Percentiles rank a stretch among this genome's conserved stretches.
Conservation (phyloP, 2,113 vertebrate genomes). For the Oplegnathus fasciatus region DNA sequence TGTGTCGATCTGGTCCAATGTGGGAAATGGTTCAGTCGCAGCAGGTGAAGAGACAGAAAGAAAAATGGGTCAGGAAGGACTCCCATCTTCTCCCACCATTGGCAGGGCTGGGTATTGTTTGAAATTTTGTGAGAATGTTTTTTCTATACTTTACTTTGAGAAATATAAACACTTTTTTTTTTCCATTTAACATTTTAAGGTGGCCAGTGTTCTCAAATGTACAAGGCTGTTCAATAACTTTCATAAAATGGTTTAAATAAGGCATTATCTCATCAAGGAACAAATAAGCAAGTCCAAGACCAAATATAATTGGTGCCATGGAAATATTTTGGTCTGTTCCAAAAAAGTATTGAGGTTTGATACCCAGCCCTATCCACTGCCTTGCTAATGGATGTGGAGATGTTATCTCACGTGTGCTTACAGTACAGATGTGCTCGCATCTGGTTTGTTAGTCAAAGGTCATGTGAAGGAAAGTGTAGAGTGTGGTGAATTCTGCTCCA, state of each 20-base stretch:
- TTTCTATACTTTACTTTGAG: not conserved
- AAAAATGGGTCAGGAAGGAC: not conserved
- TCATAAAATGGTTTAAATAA: too few relatives aligned
- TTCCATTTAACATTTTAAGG: not conserved
- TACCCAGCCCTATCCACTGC: too few relatives aligned
- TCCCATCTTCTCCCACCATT: not conserved
- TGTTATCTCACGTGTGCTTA: not conserved
- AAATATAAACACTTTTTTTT: not conserved
- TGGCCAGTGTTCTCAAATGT: not conserved
- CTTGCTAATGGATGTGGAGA: too few relatives aligned
- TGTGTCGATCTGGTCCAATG: not conserved
- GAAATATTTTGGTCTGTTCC: too few relatives aligned
- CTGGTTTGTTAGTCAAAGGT: not conserved
- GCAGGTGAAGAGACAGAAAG: not conserved
- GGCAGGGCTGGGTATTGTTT: not conserved
- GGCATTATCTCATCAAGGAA: too few relatives aligned
- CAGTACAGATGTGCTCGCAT: not conserved
- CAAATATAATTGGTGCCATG: not conserved
- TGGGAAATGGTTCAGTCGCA: constrained; percentile 16
- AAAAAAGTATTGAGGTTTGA: not conserved
- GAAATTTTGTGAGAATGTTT: not conserved
- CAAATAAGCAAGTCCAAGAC: too few relatives aligned
- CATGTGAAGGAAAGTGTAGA: not conserved
- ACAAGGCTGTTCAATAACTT: too few relatives aligned
- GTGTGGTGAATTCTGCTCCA: not conserved